These are phyloP conservation scores for Drosophila prosaltans DNA, from an alignment of 1,140 invertebrate species.

Conservation along the genomic window DNA sequence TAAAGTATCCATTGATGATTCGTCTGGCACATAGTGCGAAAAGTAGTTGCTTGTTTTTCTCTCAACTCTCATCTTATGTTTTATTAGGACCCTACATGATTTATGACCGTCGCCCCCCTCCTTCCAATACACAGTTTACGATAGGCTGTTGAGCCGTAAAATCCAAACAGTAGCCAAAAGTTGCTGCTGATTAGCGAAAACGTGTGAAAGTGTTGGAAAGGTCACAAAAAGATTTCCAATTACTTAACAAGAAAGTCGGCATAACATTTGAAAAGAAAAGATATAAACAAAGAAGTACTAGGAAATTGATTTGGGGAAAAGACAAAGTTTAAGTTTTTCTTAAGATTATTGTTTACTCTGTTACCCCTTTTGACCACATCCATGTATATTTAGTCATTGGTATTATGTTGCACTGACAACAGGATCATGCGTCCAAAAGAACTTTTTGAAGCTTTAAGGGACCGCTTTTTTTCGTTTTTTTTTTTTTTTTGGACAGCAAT, in stretches of 20 bases:
- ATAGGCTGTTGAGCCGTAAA: slow-evolving; percentile 49
- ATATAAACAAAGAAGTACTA: too few relatives aligned
- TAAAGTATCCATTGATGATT: slow-evolving; percentile 1
- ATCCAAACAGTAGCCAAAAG: slow-evolving; percentile 57
- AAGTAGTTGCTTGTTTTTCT: slow-evolving; percentile 44
- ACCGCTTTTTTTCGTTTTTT: not conserved
- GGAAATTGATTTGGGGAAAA: too few relatives aligned
- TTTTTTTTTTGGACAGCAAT: slow-evolving; percentile 49
- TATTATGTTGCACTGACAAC: not conserved
- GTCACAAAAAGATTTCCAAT: slow-evolving; percentile 5
- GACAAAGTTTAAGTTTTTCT: too few relatives aligned
- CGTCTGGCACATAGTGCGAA: not conserved
- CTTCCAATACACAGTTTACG: slow-evolving; percentile 41
- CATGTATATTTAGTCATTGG: too few relatives aligned
- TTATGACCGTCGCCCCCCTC: slow-evolving; percentile 34
- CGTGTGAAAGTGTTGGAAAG: slow-evolving; percentile 67
- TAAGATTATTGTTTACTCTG: too few relatives aligned
- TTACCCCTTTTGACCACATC: too few relatives aligned
- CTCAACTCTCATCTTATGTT: not conserved
- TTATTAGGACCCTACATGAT: slow-evolving; percentile 51
- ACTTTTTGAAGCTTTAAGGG: not conserved
- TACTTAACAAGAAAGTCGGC: slow-evolving; percentile 17
- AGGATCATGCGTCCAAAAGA: slow-evolving; percentile 11
- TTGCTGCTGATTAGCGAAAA: slow-evolving; percentile 72
- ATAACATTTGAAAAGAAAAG: not conserved